A percentile compares a stretch with the other conserved stretches of the same genome.
phyloP scores from a whole-genome alignment of 2,113 vertebrate species.

The Echinops telfairi region DNA sequence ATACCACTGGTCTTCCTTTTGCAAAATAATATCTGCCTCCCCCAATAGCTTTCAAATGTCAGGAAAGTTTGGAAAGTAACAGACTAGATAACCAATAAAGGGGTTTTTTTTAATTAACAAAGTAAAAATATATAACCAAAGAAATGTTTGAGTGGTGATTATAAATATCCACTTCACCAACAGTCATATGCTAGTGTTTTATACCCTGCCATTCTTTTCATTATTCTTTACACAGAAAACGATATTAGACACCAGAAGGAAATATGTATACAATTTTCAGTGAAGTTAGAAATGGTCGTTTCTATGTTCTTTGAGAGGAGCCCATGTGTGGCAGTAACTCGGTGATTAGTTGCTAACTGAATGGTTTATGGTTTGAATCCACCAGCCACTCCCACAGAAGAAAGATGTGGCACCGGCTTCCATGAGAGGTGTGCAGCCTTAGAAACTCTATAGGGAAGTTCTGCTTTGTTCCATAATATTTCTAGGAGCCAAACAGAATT shows the following conservation, averaged over 20 bases:
- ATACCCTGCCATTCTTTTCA: background rate
- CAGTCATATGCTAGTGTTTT: background rate
- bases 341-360: background rate
- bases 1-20: background rate
- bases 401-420: background rate
- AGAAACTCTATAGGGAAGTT: background rate
- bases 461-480: background rate
- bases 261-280: background rate
- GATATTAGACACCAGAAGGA: background rate
- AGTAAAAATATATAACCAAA: constrained; percentile 31
- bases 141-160: background rate
- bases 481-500: background rate
- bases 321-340: background rate
- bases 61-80: constrained; percentile 12
- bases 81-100: background rate
- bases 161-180: background rate
- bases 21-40: background rate
- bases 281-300: constrained; percentile 23
- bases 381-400: background rate
- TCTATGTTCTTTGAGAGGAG: background rate
- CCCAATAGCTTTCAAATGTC: background rate
- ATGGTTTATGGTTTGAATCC: background rate
- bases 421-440: background rate
- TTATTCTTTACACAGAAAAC: background rate
- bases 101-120: background rate